Base-by-base conservation (phyloP, 2,888 invertebrate species). In the Ornithoptera priamus region DNA sequence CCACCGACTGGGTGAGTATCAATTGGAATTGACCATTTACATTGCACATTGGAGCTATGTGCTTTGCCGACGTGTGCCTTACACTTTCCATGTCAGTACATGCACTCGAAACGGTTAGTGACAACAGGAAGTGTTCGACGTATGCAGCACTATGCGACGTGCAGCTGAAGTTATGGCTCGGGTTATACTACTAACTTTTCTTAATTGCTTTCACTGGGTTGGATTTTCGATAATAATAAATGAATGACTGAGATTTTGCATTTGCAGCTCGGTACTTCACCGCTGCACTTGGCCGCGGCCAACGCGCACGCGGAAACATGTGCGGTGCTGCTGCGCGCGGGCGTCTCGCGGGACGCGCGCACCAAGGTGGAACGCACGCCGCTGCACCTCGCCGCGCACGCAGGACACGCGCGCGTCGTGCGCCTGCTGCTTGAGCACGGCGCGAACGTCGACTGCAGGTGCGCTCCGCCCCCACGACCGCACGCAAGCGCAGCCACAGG, bases 281-380 rank as follows among this genome's bases (percentile, higher is more conserved):
- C 98, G 6, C 92, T 98, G 73, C 98, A 98, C 90, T 94, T 97
- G 84, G 97, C 98, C 50, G 90, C 90, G 17, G 96, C 96, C 61
- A 95, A 96, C 92, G 95, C 95, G 83, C 97, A 98, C 85, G 86
- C 94, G 67, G 95, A 95, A 75, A 96, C 97, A 64, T 97, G 97
- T 76, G 96, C 96, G 79, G 95, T 97, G 76, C 93, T 98, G 72
- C 91, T 98, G 71, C 93, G 96, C 73, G 97, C 97, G 22, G 98
- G 98, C 68, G 97, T 97, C 75, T 96, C 96, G 67, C 94, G 96
- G 76, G 98, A 98, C 93, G 96, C 97, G 1, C 94, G 97, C 80
- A 98, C 97, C 42, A 99, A 99, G 93, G 97, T 97, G 79, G 98
- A 98, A 84, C 94, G 97, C 79, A 98, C 98, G 24, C 97, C 98